Evolutionary conservation across 2,113 vertebrate species (phyloP).

Genomic region (pig (Sus scrofa)): T2T-Sscrofa CM000820.6:119990501-119991000

Average conservation of each 20-base stretch:
- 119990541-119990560: slow-evolving; percentile 26
- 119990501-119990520: neutral
- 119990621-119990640: neutral
- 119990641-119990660: neutral
- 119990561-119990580: neutral
- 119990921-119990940: too few species aligned
- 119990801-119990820: slow-evolving; percentile 85
- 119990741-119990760: slow-evolving; percentile 85
- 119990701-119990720: neutral
- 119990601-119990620: neutral
- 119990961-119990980: too few species aligned
- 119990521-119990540: neutral
- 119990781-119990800: slow-evolving; percentile 86
- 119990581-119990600: neutral
- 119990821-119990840: slow-evolving; percentile 88
- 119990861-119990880: slow-evolving; percentile 83
- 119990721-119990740: slow-evolving; percentile 82
- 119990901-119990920: slow-evolving; percentile 20
- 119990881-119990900: slow-evolving; percentile 2
- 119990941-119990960: too few species aligned
- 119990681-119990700: neutral
- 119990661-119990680: neutral
- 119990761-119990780: slow-evolving; percentile 85
- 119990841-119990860: slow-evolving; percentile 84
- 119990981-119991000: too few species aligned